Percentiles rank a stretch among this genome's conserved stretches.
These are phyloP conservation scores for Bhutanitis thaidina DNA, from an alignment of 2,888 invertebrate genomes.

Conservation along the genomic window DNA sequence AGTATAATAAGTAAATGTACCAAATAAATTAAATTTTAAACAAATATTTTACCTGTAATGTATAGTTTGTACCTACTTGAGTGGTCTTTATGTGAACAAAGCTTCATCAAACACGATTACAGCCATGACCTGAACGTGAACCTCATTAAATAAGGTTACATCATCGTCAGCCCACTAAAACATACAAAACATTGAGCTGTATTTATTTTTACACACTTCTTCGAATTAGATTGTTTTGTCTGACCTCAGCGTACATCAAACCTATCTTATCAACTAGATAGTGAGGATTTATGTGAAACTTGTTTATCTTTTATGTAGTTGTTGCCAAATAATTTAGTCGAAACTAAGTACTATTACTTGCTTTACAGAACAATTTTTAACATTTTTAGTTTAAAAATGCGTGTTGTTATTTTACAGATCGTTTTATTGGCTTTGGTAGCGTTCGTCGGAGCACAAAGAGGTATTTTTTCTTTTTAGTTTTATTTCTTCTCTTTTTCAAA, in stretches of 20 bases:
- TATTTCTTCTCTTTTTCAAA: background rate
- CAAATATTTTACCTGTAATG: background rate
- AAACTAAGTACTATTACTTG: background rate
- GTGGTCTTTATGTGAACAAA: too few species aligned
- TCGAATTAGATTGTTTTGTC: background rate
- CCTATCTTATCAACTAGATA: slow-evolving; percentile 6
- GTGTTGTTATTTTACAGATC: slow-evolving; percentile 11
- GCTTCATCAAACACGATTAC: too few species aligned
- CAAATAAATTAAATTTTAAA: too few species aligned
- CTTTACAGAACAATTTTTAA: background rate
- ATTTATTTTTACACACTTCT: slow-evolving; percentile 2
- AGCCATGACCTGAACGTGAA: background rate
- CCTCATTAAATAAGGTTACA: background rate
- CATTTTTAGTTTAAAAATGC: background rate
- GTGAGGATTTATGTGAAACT: background rate
- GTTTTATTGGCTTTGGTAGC: slow-evolving; percentile 17
- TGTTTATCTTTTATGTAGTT: background rate
- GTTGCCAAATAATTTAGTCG: background rate
- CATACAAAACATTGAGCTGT: background rate
- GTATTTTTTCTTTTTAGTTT: background rate
- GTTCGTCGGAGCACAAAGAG: slow-evolving; percentile 8
- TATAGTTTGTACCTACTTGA: too few species aligned
- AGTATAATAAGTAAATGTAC: too few species aligned
- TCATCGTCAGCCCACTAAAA: background rate
- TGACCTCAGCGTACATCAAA: background rate